Conservation (phyloP, 2,113 vertebrate species). For the Spizaetus ornatus region DNA sequence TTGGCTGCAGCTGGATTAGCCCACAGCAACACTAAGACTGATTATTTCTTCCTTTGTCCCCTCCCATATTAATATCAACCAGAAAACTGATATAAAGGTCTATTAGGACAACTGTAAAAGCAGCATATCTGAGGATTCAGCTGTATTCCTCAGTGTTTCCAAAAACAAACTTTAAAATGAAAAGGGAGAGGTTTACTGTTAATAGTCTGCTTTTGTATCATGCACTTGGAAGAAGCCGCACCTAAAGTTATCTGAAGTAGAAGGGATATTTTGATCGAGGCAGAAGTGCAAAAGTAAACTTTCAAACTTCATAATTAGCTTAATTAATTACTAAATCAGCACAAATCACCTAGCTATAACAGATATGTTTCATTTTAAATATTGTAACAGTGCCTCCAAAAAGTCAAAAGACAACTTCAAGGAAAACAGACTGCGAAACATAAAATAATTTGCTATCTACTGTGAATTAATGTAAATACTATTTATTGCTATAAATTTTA, state of each 20-base stretch:
- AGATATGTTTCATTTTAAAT: neutral
- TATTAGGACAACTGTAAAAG: neutral
- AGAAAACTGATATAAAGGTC: neutral
- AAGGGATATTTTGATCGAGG: neutral
- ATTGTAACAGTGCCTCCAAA: neutral
- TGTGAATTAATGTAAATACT: neutral
- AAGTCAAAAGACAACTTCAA: neutral
- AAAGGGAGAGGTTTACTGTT: neutral
- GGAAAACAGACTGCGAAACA: neutral
- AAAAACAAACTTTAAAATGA: neutral
- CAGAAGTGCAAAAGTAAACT: neutral
- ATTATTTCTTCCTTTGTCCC: neutral
- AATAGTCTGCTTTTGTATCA: neutral
- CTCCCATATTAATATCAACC: neutral
- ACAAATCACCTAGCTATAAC: neutral
- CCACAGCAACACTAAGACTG: neutral
- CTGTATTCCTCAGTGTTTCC: neutral
- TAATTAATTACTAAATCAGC: neutral
- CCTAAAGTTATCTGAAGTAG: neutral
- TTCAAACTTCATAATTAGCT: neutral
- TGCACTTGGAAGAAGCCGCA: accelerated
- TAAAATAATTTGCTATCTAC: neutral
- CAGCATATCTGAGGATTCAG: accelerated
- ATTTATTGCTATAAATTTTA: neutral
- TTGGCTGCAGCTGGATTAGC: neutral